These are phyloP conservation scores for Macroteleia sp. DNA, from an alignment of 2,888 invertebrate species.

Conservation along the genomic window DNA sequence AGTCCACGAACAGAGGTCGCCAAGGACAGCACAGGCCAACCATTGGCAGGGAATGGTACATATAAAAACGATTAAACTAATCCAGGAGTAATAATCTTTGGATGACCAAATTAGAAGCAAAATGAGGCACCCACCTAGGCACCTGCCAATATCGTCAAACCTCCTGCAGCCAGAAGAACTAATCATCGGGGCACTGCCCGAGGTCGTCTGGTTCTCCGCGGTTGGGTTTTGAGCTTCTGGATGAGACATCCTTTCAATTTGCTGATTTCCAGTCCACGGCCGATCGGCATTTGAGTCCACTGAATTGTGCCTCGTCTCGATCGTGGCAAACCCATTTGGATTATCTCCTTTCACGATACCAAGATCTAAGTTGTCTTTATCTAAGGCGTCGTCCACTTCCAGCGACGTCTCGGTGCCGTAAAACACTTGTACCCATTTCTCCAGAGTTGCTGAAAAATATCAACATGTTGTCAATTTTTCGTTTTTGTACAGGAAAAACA, in stretches of 20 bases:
- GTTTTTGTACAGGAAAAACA: neutral
- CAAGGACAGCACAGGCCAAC: conserved; percentile 10
- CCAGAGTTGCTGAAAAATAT: conserved; percentile 83
- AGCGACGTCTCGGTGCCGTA: conserved; percentile 89
- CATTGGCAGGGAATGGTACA: conserved; percentile 31
- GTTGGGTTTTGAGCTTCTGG: conserved; percentile 78
- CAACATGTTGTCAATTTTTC: neutral
- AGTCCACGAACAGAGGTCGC: conserved; percentile 28
- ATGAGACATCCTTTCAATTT: conserved; percentile 78
- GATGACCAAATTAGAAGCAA: conserved; percentile 77
- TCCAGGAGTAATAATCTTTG: conserved; percentile 48
- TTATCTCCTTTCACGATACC: conserved; percentile 61
- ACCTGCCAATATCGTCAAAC: conserved; percentile 72
- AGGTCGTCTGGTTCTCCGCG: conserved; percentile 77
- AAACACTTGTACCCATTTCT: conserved; percentile 92
- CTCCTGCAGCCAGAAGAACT: conserved; percentile 70
- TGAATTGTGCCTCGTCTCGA: conserved; percentile 71
- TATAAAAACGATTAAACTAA: conserved; percentile 28
- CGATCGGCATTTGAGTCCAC: conserved; percentile 74
- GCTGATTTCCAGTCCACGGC: conserved; percentile 79
- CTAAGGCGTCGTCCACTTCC: conserved; percentile 77
- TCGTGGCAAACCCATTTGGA: conserved; percentile 65
- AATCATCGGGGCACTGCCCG: conserved; percentile 43
- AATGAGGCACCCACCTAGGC: conserved; percentile 82
- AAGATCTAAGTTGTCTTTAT: conserved; percentile 72